Evolutionary conservation across 2,113 vertebrate species (phyloP).

Genomic region (Gymnobelideus leadbeateri): DNA sequence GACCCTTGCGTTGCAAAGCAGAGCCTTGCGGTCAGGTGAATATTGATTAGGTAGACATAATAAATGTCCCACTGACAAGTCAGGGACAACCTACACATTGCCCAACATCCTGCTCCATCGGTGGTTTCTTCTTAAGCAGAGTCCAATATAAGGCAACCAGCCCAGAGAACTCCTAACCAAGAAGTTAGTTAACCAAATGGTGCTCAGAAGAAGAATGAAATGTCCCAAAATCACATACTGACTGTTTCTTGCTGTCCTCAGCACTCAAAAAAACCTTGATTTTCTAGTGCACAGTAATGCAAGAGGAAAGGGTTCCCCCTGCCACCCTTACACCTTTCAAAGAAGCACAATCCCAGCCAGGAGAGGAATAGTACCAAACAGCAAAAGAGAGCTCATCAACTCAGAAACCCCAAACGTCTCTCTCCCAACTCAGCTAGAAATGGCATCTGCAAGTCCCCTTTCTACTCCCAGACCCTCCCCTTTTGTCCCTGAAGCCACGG

Average conservation of each 20-base stretch:
- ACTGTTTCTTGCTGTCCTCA: not conserved
- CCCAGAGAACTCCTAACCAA: not conserved
- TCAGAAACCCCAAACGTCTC: slow-evolving; percentile 26
- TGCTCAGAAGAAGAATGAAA: not conserved
- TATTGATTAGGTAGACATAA: not conserved
- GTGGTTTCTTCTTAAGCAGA: slow-evolving; percentile 37
- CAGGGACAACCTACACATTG: slow-evolving; percentile 59
- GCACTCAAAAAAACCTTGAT: not conserved
- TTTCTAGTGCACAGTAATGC: not conserved
- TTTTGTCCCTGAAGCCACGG: slow-evolving; percentile 23
- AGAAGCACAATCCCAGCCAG: not conserved
- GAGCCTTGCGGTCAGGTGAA: slow-evolving; percentile 35
- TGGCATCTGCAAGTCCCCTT: slow-evolving; percentile 34
- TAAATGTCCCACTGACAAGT: slow-evolving; percentile 40
- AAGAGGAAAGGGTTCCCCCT: slow-evolving; percentile 25
- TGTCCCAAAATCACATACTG: not conserved
- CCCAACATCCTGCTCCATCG: slow-evolving; percentile 51
- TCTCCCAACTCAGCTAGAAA: slow-evolving; percentile 34
- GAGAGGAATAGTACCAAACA: not conserved
- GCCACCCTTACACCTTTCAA: not conserved
- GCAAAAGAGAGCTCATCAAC: slow-evolving; percentile 20
- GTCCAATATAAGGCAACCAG: not conserved
- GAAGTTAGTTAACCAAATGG: slow-evolving; percentile 8
- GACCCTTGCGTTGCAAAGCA: slow-evolving; percentile 42
- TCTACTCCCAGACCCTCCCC: slow-evolving; percentile 44